Percentiles rank a stretch among this genome's conserved stretches.
phyloP scores from a whole-genome alignment of 2,888 invertebrate genomes.

The Tiliacea aurago region DNA sequence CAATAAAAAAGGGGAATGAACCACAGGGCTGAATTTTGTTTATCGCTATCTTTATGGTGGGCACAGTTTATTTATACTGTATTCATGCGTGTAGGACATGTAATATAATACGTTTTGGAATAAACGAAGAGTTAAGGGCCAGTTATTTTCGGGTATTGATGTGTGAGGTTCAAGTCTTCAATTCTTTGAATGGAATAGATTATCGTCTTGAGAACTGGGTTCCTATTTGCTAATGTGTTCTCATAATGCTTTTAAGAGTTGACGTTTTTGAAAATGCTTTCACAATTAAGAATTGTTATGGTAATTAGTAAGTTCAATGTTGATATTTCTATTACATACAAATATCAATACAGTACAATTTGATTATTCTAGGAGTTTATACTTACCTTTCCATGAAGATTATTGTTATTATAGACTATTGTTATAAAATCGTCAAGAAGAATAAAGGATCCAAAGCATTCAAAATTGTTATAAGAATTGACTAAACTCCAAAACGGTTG shows the following conservation, averaged over 20 bases:
- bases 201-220: constrained; percentile 14
- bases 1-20: constrained; percentile 89
- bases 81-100: constrained; percentile 85
- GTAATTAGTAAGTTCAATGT: constrained; percentile 29
- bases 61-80: constrained; percentile 87
- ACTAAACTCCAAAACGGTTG: constrained; percentile 10
- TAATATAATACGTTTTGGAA: constrained; percentile 86
- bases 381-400: neutral
- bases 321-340: constrained; percentile 26
- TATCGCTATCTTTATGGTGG: constrained; percentile 89
- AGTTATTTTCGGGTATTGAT: constrained; percentile 70
- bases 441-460: neutral
- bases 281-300: constrained; percentile 34
- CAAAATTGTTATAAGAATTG: neutral
- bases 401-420: neutral
- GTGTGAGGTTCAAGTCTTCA: constrained; percentile 53
- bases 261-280: constrained; percentile 8
- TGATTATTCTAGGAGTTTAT: constrained; percentile 4
- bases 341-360: constrained; percentile 2
- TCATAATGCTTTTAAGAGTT: constrained; percentile 1
- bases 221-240: constrained; percentile 27
- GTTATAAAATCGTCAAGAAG: neutral
- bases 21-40: constrained; percentile 88
- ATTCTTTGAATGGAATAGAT: constrained; percentile 54
- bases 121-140: constrained; percentile 82